phyloP scores from a whole-genome alignment of 2,888 invertebrate species.

The Torymus tubicola region DNA sequence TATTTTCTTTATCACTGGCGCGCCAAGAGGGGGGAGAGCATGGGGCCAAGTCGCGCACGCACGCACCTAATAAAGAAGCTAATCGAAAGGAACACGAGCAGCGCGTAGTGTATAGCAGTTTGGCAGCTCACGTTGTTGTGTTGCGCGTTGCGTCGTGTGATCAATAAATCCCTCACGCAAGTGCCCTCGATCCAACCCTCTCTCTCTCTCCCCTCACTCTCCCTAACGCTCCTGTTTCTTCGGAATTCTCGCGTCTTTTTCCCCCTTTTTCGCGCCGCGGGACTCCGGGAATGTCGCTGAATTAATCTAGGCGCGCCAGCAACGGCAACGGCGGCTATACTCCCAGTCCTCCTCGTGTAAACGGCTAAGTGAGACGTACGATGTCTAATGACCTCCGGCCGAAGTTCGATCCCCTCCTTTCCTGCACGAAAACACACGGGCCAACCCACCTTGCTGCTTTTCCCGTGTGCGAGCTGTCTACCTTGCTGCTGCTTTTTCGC shows the following conservation, averaged over 20 bases:
- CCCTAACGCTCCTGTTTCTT: slow-evolving; percentile 12
- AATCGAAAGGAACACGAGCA: slow-evolving; percentile 18
- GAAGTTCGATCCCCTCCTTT: slow-evolving; percentile 18
- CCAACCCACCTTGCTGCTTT: background rate
- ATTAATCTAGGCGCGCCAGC: slow-evolving; percentile 37
- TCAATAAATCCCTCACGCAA: slow-evolving; percentile 54
- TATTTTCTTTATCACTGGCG: slow-evolving; percentile 3
- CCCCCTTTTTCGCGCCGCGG: background rate
- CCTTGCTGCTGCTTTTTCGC: background rate
- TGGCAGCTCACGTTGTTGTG: background rate
- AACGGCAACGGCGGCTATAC: background rate
- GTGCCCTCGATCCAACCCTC: slow-evolving; percentile 24
- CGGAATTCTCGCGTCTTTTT: slow-evolving; percentile 17
- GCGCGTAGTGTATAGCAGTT: background rate
- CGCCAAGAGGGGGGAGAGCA: background rate
- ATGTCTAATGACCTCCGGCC: slow-evolving; percentile 47
- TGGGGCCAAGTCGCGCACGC: no score
- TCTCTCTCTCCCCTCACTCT: background rate
- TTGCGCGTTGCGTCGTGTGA: slow-evolving; percentile 10
- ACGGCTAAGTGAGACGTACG: slow-evolving; percentile 49
- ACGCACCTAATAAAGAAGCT: slow-evolving; percentile 45
- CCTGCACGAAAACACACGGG: no score
- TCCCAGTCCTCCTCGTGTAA: background rate
- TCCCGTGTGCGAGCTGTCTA: background rate
- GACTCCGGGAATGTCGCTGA: slow-evolving; percentile 26